A percentile compares a stretch with the other conserved stretches of the same genome.
These are phyloP conservation scores for Drosophila parabipectinata DNA, from an alignment of 1,140 invertebrate genomes.

Conservation along the genomic window DNA sequence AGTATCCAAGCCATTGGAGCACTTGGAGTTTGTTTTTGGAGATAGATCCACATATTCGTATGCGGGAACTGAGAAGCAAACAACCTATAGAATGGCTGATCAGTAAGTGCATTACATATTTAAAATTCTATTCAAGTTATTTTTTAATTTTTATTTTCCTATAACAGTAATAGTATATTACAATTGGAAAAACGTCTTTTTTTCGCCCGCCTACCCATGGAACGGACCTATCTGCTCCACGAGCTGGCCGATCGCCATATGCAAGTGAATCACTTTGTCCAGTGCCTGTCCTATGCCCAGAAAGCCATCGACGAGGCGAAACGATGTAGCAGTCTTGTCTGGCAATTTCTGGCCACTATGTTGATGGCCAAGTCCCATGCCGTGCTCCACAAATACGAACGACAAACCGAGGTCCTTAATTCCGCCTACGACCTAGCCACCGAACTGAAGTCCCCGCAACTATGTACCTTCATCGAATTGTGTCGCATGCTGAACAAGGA, in stretches of 20 bases:
- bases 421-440: constrained; percentile 54
- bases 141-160: not conserved
- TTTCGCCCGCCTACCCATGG: constrained; percentile 64
- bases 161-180: constrained; percentile 12
- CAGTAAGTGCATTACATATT: constrained; percentile 31
- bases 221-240: constrained; percentile 70
- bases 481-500: constrained; percentile 72
- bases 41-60: constrained; percentile 52
- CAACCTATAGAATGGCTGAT: constrained; percentile 21
- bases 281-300: constrained; percentile 55
- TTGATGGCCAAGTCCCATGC: constrained; percentile 71
- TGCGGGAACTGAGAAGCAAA: not conserved
- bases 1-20: constrained; percentile 40
- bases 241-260: constrained; percentile 68
- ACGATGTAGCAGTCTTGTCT: constrained; percentile 59
- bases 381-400: constrained; percentile 66
- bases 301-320: constrained; percentile 51
- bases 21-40: constrained; percentile 61
- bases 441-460: constrained; percentile 42
- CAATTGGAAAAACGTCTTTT: constrained; percentile 55
- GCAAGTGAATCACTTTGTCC: constrained; percentile 50
- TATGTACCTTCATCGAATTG: constrained; percentile 70
- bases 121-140: not conserved
- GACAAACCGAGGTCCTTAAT: constrained; percentile 57
- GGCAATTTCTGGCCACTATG: constrained; percentile 69